Evolutionary conservation across 2,797 vertebrate species (phyloP).

Genomic region (Tenualosa thibaudeaui): DNA sequence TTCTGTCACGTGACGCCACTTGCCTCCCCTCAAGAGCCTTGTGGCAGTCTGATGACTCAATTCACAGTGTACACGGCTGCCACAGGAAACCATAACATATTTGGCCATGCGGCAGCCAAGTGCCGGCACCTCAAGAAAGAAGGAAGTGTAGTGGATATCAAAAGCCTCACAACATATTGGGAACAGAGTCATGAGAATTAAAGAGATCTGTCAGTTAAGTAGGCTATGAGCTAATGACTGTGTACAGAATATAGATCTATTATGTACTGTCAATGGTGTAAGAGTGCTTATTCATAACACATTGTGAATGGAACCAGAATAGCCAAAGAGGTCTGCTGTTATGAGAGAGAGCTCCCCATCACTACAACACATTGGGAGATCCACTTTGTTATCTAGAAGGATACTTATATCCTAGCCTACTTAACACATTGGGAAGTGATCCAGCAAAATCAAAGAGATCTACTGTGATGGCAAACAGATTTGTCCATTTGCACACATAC

Average conservation of each 20-base stretch:
- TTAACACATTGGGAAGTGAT: too few relatives aligned
- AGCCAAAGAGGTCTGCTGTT: too few relatives aligned
- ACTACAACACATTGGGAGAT: too few relatives aligned
- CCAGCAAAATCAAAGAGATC: too few relatives aligned
- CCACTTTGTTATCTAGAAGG: too few relatives aligned
- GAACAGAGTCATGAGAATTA: background rate
- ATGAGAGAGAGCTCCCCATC: too few relatives aligned
- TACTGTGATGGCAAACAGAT: background rate
- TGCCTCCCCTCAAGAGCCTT: background rate
- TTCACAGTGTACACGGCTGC: background rate
- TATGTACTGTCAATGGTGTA: too few relatives aligned
- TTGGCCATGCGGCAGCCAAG: background rate
- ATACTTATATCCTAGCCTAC: too few relatives aligned
- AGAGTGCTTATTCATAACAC: too few relatives aligned
- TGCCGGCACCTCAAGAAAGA: background rate
- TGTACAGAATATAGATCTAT: too few relatives aligned
- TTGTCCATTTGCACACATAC: background rate
- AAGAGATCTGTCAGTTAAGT: background rate
- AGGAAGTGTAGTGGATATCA: background rate
- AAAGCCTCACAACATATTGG: background rate
- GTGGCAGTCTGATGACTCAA: background rate
- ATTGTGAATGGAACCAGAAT: too few relatives aligned
- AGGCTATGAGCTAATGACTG: too few relatives aligned
- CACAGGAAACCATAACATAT: constrained; percentile 5
- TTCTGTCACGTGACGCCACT: background rate